These are phyloP conservation scores for Scomberomorus guttatus DNA, from an alignment of 2,797 vertebrate species.

Conservation along the genomic window DNA sequence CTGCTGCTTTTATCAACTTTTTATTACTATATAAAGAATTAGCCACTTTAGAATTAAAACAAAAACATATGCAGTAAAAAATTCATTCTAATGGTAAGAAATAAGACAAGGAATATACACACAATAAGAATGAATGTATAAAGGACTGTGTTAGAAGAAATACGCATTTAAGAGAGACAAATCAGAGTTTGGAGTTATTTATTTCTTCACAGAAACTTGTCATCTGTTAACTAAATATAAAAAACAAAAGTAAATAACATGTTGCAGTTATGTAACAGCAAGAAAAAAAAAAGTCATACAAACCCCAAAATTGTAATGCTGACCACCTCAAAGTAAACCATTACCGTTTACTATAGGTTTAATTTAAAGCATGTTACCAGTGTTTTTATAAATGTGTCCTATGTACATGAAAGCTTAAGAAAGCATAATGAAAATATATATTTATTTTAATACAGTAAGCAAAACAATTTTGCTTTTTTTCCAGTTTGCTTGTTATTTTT, in stretches of 20 bases:
- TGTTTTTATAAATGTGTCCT: conserved; percentile 3
- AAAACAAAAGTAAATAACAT: conserved; percentile 1
- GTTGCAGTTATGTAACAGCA: conserved; percentile 15
- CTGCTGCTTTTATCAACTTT: neutral
- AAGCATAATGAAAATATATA: conserved; percentile 33
- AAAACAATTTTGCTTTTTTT: conserved; percentile 7
- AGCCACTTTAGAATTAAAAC: neutral
- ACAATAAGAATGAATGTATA: neutral
- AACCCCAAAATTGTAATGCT: neutral
- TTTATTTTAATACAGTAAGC: conserved; percentile 1
- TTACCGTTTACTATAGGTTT: neutral
- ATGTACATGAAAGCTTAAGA: neutral
- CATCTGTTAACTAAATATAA: conserved; percentile 23
- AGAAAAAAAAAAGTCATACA: neutral
- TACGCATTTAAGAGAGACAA: neutral
- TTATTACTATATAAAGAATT: neutral
- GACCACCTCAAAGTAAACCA: neutral
- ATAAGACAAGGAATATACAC: neutral
- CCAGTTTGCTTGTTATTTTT: neutral
- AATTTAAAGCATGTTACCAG: neutral
- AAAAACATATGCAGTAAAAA: neutral
- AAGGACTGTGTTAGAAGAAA: neutral
- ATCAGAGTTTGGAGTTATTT: conserved; percentile 7
- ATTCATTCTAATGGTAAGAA: neutral
- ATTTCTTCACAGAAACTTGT: conserved; percentile 42